These are phyloP conservation scores for Zaprionus ornatus DNA, from an alignment of 1,140 invertebrate genomes.

Conservation along the genomic window DNA sequence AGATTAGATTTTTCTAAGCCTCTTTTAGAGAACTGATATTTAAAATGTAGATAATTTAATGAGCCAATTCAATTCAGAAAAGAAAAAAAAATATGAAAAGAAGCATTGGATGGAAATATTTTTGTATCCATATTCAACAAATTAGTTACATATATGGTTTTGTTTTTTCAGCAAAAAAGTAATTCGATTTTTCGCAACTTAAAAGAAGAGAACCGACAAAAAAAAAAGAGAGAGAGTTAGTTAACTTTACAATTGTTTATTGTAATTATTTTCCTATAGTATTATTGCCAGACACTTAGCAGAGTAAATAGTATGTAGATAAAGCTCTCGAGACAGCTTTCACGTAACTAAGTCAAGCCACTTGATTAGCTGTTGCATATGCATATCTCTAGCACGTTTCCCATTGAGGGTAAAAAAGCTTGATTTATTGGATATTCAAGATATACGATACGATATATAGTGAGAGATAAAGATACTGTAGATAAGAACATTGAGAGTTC, in stretches of 20 bases:
- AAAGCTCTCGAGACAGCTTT: neutral
- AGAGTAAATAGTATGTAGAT: neutral
- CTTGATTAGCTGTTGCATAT: slow-evolving; percentile 14
- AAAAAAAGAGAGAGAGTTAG: too few relatives aligned
- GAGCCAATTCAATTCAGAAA: too few relatives aligned
- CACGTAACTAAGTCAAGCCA: slow-evolving; percentile 7
- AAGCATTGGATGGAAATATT: too few relatives aligned
- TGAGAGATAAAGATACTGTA: neutral
- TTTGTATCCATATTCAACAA: too few relatives aligned
- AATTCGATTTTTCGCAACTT: too few relatives aligned
- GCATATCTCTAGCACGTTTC: slow-evolving; percentile 6
- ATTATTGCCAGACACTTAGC: neutral
- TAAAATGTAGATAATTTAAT: too few relatives aligned
- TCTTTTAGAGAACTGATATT: too few relatives aligned
- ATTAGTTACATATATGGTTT: too few relatives aligned
- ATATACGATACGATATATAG: neutral
- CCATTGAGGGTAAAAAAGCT: slow-evolving; percentile 35
- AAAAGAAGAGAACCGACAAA: too few relatives aligned
- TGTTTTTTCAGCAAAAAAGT: too few relatives aligned
- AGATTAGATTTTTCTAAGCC: too few relatives aligned
- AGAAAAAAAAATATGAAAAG: too few relatives aligned
- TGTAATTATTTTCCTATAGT: neutral
- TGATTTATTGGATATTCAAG: slow-evolving; percentile 40
- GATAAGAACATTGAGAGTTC: slow-evolving; percentile 35
- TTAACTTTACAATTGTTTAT: neutral